Evolutionary conservation across 2,113 vertebrate genomes (phyloP), one percentile per base, ranked within the genome.

Genomic region (Aramus guarauna): DNA sequence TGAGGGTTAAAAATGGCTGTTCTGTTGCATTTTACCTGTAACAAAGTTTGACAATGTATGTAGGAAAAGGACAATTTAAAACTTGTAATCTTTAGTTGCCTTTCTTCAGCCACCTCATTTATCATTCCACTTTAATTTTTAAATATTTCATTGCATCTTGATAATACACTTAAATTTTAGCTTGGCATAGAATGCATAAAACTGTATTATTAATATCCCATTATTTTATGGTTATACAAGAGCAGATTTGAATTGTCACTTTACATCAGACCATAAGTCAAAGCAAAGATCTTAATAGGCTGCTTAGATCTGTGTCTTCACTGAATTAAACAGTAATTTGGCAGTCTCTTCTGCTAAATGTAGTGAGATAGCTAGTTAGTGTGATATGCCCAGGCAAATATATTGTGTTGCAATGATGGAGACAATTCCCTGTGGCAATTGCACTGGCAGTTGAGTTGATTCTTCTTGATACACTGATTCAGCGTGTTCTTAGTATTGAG

Each of bases 251-350:
- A 97, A 86, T 88, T 97, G 88, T 95, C 95, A 67, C 90, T 96
- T 97, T 93, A 94, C 96, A 95, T 95, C 92, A 97, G 85, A 82
- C 68, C 62, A 10, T 96, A 90, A 97, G 88, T 94, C 94, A 95
- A 92, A 48, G 32, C 27, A 80, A 95, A 90, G 29, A 63, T 94
- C 69, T 95, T 95, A 95, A 91, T 71, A 79, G 90, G 80, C 72
- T 93, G 37, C 78, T 88, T 94, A 86, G 93, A 96, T 95, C 59
- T 93, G n/a, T 82, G 80, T 94, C 81, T 97, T 88, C 78, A 96
- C 84, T 94, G 96, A 96, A 94, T 97, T 95, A 96, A 97, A 90
- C 55, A 84, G 53, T 94, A 93, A 97, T 96, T 97, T 97, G 96
- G 83, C 84, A 93, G 68, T 82, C 75, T 84, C 30, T 41, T 95